phyloP scores from a whole-genome alignment of 2,797 vertebrate genomes.

The Limnodromus scolopaceus region DNA sequence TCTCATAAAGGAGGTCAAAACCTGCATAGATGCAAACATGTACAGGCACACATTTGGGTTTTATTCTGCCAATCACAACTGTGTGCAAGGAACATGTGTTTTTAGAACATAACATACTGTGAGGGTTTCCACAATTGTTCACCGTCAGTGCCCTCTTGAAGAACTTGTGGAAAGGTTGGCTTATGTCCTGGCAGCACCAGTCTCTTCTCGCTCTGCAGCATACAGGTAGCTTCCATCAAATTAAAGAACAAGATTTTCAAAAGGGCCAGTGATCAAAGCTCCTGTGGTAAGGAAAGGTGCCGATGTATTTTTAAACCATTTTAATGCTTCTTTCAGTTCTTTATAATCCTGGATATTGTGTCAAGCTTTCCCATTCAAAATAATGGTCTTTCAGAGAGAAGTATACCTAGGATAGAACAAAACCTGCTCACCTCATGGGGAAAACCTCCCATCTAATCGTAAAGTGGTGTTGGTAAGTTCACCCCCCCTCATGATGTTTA shows the following conservation, averaged over 20 bases:
- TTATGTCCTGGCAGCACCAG: neutral
- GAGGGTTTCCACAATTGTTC: neutral
- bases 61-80: neutral
- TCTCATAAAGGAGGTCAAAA: neutral
- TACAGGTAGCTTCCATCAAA: neutral
- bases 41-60: neutral
- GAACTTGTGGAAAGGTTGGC: neutral
- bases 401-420: neutral
- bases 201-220: neutral
- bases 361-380: neutral
- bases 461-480: neutral
- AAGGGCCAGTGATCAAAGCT: neutral
- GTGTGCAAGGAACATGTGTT: neutral
- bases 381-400: neutral
- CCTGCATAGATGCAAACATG: neutral
- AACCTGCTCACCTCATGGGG: neutral
- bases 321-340: neutral
- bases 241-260: neutral
- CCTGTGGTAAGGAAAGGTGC: neutral
- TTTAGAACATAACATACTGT: neutral
- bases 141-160: neutral
- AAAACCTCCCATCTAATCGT: neutral
- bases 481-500: neutral
- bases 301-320: neutral
- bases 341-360: neutral